Base-by-base conservation (phyloP, 2,888 invertebrate species). In the Phaonia tiefii region DNA sequence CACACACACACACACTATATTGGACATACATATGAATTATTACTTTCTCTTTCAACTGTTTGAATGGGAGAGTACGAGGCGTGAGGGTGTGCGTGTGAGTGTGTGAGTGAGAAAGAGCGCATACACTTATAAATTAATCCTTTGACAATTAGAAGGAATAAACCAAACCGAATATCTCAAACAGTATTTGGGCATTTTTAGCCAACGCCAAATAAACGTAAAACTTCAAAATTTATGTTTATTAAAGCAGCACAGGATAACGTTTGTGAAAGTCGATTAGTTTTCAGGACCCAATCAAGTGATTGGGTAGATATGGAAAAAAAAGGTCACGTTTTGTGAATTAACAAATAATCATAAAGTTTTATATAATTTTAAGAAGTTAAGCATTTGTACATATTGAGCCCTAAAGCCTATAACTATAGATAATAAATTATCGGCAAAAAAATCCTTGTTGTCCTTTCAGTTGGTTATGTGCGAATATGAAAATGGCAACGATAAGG, bases 121-220 rank as follows among this genome's bases (percentile, higher is more conserved):
- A n/a, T 26, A 26, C 8, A 56, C 17, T 3, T 17, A 11, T 60
- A 60, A 60, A 70, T 69, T 72, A 73, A 80, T 73, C 65, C 73
- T 70, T 58, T 58, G 73, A 73, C 72, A 70, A 75, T 80, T 42
- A 63, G 0, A 69, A 65, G 63, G 56, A 58, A 37, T 37, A 63
- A 51, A 67, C 26, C 5, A 42, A 65, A 56, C 63, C 20, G 51
- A 51, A 63, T 26, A 22, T 15, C 39, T 15, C 10, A 39, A 60
- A 60, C 8, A n/a, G 25, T 15, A 13, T 15, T 37, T 37, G n/a
- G 58, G 15, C 31, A 15, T 37, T 4, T 3, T 8, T 31, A 8
- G 8, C 3, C 31, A 31, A 31, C 31, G n/a, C n/a, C n/a, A n/a
- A n/a, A 31, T 31, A 31, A 31, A 31, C 4, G 8, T n/a, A 15